These are phyloP conservation scores for Julus scanicus DNA, from an alignment of 2,888 invertebrate genomes.

Conservation along the genomic window DNA sequence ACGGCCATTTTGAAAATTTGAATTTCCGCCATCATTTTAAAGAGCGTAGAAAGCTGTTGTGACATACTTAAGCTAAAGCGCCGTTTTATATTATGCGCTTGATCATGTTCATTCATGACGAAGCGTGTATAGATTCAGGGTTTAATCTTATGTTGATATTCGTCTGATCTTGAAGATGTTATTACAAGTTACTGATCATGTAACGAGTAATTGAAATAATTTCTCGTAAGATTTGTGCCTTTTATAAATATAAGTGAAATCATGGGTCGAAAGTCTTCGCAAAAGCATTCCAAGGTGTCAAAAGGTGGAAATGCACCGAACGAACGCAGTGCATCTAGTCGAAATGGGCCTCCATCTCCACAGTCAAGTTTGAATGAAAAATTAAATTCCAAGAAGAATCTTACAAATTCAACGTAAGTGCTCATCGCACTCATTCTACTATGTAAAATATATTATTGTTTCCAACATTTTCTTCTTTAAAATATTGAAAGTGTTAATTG, in stretches of 20 bases:
- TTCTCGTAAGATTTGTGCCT: not conserved
- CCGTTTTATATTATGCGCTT: not conserved
- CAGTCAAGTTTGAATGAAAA: not conserved
- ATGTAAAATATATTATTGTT: not conserved
- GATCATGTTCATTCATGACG: not conserved
- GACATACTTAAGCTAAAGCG: not conserved
- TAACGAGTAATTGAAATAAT: not conserved
- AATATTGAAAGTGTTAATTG: not conserved
- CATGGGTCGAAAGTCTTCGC: not conserved
- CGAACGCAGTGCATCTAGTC: constrained; percentile 11
- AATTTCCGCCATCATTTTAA: not conserved
- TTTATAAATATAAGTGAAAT: constrained; percentile 4
- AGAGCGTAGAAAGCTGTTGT: not conserved
- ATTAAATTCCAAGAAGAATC: not conserved
- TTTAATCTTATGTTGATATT: not conserved
- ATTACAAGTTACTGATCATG: not conserved
- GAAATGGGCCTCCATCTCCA: not conserved
- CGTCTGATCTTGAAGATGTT: not conserved
- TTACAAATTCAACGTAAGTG: not conserved
- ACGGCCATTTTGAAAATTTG: constrained; percentile 21
- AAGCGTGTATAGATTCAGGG: not conserved
- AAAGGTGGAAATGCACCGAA: not conserved
- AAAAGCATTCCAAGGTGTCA: constrained; percentile 41
- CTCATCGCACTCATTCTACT: not conserved
- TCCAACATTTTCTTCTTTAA: not conserved